Evolutionary conservation across 2,113 vertebrate species (phyloP).

Genomic region (Phaetusa simplex): DNA sequence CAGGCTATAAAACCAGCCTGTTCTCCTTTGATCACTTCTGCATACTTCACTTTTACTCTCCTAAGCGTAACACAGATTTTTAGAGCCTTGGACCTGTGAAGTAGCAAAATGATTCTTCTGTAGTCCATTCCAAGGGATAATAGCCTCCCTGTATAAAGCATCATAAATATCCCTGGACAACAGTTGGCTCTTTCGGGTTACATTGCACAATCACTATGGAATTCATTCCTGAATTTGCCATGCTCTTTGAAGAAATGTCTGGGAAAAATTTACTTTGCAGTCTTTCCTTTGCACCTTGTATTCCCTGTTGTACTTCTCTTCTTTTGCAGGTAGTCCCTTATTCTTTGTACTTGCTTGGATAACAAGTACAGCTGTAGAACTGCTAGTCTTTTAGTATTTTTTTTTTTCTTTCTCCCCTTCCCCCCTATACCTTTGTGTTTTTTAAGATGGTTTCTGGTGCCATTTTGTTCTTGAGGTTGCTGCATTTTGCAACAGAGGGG

Average conservation of each 20-base stretch:
- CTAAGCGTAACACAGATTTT: constrained; percentile 46
- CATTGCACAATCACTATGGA: not conserved
- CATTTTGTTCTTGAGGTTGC: constrained; percentile 8
- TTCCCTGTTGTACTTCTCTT: not conserved
- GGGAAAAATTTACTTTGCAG: not conserved
- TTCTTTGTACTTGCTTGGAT: not conserved
- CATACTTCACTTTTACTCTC: constrained; percentile 68
- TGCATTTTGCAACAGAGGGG: not conserved
- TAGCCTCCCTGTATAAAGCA: constrained; percentile 29
- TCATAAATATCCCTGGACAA: constrained; percentile 61
- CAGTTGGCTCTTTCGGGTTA: not conserved
- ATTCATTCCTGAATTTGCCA: not conserved
- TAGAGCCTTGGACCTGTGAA: constrained; percentile 37
- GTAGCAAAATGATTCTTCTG: constrained; percentile 57
- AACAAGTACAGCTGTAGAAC: not conserved
- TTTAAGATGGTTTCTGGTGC: not conserved
- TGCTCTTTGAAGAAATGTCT: not conserved
- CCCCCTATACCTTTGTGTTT: rapidly evolving
- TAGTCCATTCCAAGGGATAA: constrained; percentile 41
- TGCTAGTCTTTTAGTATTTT: not conserved
- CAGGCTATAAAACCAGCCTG: constrained; percentile 60
- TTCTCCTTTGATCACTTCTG: constrained; percentile 71
- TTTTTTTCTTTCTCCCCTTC: not conserved
- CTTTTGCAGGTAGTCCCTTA: not conserved
- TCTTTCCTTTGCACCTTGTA: not conserved